Evolutionary conservation across 2,113 vertebrate genomes (phyloP).

Genomic region (Trogon surrucura): DNA sequence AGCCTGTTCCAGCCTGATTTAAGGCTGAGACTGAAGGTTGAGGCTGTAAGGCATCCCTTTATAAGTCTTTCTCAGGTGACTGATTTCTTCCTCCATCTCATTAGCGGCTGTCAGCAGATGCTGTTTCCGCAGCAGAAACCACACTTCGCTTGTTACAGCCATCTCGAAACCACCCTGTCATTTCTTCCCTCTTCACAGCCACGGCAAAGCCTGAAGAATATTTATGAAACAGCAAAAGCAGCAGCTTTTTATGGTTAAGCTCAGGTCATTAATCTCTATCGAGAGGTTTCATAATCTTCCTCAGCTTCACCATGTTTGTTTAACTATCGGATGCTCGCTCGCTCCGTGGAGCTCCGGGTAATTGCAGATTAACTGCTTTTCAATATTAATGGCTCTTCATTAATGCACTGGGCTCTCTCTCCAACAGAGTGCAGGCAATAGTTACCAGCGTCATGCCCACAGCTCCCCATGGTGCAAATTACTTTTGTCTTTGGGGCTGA

Average conservation of each 20-base stretch:
- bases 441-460: background rate
- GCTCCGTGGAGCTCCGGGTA: background rate
- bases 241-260: conserved; percentile 18
- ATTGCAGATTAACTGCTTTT: conserved; percentile 45
- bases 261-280: conserved; percentile 33
- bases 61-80: conserved; percentile 20
- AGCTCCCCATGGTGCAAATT: background rate
- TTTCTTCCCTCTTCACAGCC: background rate
- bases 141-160: background rate
- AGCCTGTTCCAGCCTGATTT: background rate
- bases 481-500: background rate
- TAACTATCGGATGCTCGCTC: background rate
- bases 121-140: conserved; percentile 24
- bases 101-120: background rate
- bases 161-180: background rate
- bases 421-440: background rate
- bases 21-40: background rate
- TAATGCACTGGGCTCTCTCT: background rate
- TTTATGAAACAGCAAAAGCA: background rate
- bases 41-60: background rate
- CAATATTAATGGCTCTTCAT: conserved; percentile 38
- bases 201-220: background rate
- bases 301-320: conserved; percentile 2
- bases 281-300: conserved; percentile 2
- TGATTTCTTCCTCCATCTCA: conserved; percentile 16